Base-by-base conservation (phyloP, 2,113 vertebrate species). In the Oxyura jamaicensis region DNA sequence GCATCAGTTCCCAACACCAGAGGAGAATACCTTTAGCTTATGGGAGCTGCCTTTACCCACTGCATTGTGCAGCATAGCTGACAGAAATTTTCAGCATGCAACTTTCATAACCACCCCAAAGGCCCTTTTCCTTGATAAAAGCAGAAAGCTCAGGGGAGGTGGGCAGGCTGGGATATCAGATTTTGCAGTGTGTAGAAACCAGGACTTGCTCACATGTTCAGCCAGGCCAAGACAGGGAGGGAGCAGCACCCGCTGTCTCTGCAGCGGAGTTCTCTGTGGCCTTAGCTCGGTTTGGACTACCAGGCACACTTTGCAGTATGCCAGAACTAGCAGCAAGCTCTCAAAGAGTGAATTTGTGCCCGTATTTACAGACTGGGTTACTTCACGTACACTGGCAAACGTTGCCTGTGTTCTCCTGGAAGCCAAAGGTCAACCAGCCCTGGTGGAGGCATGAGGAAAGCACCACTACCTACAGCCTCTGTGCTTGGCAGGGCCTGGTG, bases 301-400 rank as follows among this genome's bases (percentile, higher is more conserved):
- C 12, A 39, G 33, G 9, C 36, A 58, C 31, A 6, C 36, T 88
- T 80, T 50, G 41, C 23, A 28, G 23, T 58, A 21, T 25, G 19
- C 9, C 41, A 78, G 50, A 14, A 50, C 35, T 41, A 69, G 31
- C 11, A 76, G 73, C 6, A 85, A 69, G 35, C 4, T 48, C 44
- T 44, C 59, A 35, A 33, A 46, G 35, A 3, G 1, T 46, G 41
- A 41, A 11, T 22, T 25, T 0, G 1, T 0, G 4, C 2, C 5
- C 36, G 39, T 29, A 6, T 60, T 67, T 52, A 29, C 36, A 63
- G 8, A 5, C 14, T 56, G 50, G 29, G 13, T 80, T 86, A 67
- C 41, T 59, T 74, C 8, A 71, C 0, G 0, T 42, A 36, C 2
- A 10, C 2, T 23, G 36, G 68, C n/a, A 77, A 50, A 13, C 3